Evolutionary conservation across 37 sponge, comb jelly and placozoan genomes (phyloP).

Genomic region (Lycopodina hypogea): DNA sequence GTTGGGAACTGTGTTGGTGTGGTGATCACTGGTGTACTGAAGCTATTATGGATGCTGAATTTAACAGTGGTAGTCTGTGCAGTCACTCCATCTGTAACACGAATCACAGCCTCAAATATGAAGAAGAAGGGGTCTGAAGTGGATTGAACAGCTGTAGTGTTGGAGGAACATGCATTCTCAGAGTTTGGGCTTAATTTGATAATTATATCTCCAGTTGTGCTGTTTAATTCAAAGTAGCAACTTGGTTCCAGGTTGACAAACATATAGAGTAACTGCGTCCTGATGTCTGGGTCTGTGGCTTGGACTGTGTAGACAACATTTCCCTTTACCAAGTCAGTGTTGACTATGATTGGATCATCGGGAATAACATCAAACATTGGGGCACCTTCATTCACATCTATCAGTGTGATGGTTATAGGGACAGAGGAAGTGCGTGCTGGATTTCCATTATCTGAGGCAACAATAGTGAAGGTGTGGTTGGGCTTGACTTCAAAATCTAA

Average conservation of each 20-base stretch:
- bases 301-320: constrained; percentile 10
- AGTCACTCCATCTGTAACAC: background rate
- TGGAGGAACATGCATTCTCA: background rate
- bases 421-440: background rate
- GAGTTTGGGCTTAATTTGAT: constrained; percentile 5
- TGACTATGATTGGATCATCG: background rate
- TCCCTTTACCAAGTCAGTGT: background rate
- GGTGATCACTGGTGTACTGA: background rate
- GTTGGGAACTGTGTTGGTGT: background rate
- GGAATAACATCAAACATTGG: constrained; percentile 14
- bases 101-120: background rate
- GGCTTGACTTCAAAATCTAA: constrained; percentile 18
- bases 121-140: constrained; percentile 4
- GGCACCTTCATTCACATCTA: constrained; percentile 45
- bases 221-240: constrained; percentile 7
- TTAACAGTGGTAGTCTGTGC: background rate
- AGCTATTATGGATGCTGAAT: background rate
- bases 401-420: constrained; percentile 8
- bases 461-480: constrained; percentile 16
- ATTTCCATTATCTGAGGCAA: constrained; percentile 28
- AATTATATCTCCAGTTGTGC: constrained; percentile 27
- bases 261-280: constrained; percentile 24
- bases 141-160: background rate
- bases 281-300: constrained; percentile 49
- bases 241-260: constrained; percentile 8